A percentile compares a stretch with the other conserved stretches of the same genome.
Conservation (phyloP, 35 echinoderm and acorn worm genomes). For the Hemicentrotus pulcherrimus region DNA sequence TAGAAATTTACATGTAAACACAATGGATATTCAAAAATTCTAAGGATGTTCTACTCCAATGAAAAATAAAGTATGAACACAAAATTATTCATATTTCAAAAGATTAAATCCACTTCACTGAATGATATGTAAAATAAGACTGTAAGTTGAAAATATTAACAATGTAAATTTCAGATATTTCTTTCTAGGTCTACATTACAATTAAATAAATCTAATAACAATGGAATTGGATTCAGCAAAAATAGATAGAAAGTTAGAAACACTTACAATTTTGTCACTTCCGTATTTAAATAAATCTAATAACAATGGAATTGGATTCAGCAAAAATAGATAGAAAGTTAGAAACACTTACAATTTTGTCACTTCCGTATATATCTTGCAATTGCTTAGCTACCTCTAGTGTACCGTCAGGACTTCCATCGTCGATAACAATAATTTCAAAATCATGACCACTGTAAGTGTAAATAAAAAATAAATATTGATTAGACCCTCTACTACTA, state of each 20-base stretch:
- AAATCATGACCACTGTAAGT: constrained; percentile 82
- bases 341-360: constrained; percentile 85
- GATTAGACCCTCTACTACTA: too few relatives aligned
- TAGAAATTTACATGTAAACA: too few relatives aligned
- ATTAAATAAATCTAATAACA: neutral
- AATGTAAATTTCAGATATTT: neutral
- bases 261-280: constrained; percentile 90
- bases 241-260: neutral
- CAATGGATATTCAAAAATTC: too few relatives aligned
- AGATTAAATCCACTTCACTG: neutral
- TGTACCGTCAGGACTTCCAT: constrained; percentile 98
- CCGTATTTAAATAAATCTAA: too few relatives aligned
- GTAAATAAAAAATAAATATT: constrained; percentile 36
- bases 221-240: neutral
- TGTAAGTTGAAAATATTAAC: neutral
- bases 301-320: neutral
- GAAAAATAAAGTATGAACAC: too few relatives aligned
- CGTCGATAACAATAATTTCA: constrained; percentile 95
- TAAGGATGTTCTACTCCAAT: too few relatives aligned
- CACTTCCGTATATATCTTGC: constrained; percentile 90
- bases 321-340: neutral
- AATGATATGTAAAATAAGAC: neutral
- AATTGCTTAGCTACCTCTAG: constrained; percentile 87
- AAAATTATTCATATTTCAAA: neutral
- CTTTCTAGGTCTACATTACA: neutral